These are phyloP conservation scores for Hippocampus guttulatus DNA, from an alignment of 2,113 vertebrate species.

Conservation along the genomic window DNA sequence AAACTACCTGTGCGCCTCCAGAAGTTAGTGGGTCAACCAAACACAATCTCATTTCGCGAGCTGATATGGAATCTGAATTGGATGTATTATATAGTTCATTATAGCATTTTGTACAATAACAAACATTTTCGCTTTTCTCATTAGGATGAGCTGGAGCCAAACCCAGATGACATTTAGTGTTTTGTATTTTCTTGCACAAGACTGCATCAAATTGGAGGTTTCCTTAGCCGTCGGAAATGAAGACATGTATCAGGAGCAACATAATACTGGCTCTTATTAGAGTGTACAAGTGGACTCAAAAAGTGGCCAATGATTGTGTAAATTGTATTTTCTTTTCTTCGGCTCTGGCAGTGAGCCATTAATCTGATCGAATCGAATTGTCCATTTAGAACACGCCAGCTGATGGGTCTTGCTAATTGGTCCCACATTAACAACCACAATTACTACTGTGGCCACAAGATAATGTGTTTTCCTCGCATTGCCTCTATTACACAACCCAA, in stretches of 20 bases:
- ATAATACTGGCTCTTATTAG: too few species aligned
- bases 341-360: constrained; percentile 11
- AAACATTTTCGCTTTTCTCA: not conserved
- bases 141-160: not conserved
- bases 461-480: constrained; percentile 32
- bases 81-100: not conserved
- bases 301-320: not conserved
- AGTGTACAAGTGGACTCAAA: too few species aligned
- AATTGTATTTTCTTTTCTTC: constrained; percentile 4
- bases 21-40: too few species aligned
- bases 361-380: constrained; percentile 57
- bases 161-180: not conserved
- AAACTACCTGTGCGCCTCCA: too few species aligned
- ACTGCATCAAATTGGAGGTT: not conserved
- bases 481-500: constrained; percentile 7
- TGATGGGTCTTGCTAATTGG: constrained; percentile 52
- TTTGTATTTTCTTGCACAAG: not conserved
- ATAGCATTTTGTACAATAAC: not conserved
- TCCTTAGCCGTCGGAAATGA: not conserved
- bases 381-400: constrained; percentile 26
- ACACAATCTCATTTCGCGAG: not conserved
- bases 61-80: not conserved
- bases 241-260: not conserved
- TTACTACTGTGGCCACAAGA: constrained; percentile 31
- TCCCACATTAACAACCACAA: constrained; percentile 52